Conservation (phyloP, 2,113 vertebrate genomes). For the Acrocephalus kingi region DNA sequence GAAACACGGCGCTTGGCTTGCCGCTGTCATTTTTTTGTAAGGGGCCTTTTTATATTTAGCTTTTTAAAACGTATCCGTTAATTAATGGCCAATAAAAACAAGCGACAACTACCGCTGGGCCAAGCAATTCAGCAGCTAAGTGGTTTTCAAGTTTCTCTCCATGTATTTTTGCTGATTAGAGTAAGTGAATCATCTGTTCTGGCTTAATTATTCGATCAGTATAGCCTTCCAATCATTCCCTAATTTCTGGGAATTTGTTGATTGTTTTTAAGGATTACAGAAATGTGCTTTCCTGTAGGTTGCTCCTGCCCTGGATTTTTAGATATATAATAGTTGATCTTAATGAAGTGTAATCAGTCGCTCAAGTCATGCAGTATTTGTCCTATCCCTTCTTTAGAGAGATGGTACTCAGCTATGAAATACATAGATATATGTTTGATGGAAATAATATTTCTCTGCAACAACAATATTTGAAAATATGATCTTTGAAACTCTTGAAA, state of each 20-base stretch:
- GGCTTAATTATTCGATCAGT: neutral
- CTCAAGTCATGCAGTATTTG: neutral
- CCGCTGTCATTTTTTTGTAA: neutral
- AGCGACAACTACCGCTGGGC: neutral
- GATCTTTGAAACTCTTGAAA: neutral
- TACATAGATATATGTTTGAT: neutral
- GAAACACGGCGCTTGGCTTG: neutral
- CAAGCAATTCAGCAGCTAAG: slow-evolving; percentile 7
- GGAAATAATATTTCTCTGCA: neutral
- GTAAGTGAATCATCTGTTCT: slow-evolving; percentile 23
- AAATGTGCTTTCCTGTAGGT: slow-evolving; percentile 1
- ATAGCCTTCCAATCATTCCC: neutral
- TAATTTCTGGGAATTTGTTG: slow-evolving; percentile 50
- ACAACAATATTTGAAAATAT: neutral
- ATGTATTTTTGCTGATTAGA: slow-evolving; percentile 21
- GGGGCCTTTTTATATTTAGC: neutral
- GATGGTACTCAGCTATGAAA: neutral
- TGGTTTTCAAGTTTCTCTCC: slow-evolving; percentile 28
- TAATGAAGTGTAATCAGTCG: neutral
- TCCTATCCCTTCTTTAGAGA: neutral
- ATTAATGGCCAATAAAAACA: slow-evolving; percentile 17
- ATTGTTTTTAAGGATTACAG: slow-evolving; percentile 20
- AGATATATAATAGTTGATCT: neutral
- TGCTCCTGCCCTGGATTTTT: neutral
- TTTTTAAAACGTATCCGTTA: neutral